Conservation (phyloP, 2,888 invertebrate species). For the Diarsia rubi region DNA sequence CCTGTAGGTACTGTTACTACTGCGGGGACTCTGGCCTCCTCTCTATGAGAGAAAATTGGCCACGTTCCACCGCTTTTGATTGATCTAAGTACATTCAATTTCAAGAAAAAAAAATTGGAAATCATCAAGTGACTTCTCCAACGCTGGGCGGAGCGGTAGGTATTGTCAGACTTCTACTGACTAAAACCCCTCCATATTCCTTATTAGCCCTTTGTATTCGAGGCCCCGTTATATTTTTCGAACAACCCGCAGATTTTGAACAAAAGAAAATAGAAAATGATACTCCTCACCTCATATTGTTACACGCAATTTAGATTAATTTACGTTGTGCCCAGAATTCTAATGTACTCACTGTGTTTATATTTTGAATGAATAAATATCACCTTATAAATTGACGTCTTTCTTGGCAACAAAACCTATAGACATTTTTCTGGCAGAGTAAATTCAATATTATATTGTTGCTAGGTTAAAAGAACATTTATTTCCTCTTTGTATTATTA, state of each 20-base stretch:
- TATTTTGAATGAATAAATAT: conserved; percentile 40
- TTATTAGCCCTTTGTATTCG: too few species aligned
- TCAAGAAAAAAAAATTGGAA: background rate
- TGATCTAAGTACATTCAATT: background rate
- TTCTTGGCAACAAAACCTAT: background rate
- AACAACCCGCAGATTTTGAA: too few species aligned
- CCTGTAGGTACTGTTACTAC: too few species aligned
- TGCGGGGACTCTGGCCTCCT: too few species aligned
- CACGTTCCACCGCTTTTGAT: too few species aligned
- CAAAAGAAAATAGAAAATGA: too few species aligned
- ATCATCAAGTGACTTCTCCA: too few species aligned
- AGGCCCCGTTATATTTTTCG: too few species aligned
- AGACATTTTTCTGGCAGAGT: conserved; percentile 3
- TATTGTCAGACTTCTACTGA: too few species aligned
- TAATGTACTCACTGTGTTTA: conserved; percentile 36
- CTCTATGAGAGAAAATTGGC: too few species aligned
- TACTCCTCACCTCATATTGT: background rate
- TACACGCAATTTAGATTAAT: conserved; percentile 2
- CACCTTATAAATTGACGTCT: conserved; percentile 20
- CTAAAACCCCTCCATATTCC: too few species aligned
- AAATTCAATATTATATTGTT: conserved; percentile 25
- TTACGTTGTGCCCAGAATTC: conserved; percentile 20
- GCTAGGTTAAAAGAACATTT: conserved; percentile 7
- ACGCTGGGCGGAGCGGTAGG: too few species aligned
- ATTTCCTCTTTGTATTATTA: conserved; percentile 12